phyloP scores from a whole-genome alignment of 2,888 invertebrate genomes.

The Aquatica leii region DNA sequence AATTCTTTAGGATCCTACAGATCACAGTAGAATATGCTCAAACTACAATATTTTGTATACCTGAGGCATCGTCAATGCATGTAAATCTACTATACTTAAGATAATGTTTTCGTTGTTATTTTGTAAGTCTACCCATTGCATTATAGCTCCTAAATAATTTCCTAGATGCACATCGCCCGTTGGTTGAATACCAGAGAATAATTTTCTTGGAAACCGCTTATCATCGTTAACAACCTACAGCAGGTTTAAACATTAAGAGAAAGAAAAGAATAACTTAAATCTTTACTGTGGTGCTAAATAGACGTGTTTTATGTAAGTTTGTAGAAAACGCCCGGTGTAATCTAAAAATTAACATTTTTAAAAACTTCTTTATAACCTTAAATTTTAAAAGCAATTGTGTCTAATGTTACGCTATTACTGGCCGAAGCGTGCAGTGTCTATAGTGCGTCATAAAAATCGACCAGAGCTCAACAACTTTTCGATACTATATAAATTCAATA shows the following conservation, averaged over 20 bases:
- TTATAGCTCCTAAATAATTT: conserved; percentile 95
- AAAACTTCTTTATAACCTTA: no score
- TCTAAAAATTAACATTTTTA: no score
- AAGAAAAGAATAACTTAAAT: no score
- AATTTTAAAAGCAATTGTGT: no score
- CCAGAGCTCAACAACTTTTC: no score
- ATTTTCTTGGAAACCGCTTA: conserved; percentile 63
- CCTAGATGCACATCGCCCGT: conserved; percentile 94
- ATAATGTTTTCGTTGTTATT: conserved; percentile 75
- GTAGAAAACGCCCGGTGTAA: no score
- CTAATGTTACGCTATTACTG: no score
- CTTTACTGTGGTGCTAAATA: no score
- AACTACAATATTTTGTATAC: conserved; percentile 57
- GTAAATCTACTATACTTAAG: conserved; percentile 90
- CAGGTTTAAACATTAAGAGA: background rate
- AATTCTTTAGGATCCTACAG: conserved; percentile 69
- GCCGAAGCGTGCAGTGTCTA: no score
- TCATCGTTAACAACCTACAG: background rate
- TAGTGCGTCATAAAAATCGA: no score
- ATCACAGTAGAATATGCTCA: conserved; percentile 14
- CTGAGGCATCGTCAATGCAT: conserved; percentile 88
- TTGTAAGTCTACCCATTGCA: conserved; percentile 86
- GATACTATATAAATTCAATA: no score
- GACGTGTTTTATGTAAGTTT: no score
- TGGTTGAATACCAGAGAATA: conserved; percentile 96